These are phyloP conservation scores for Pachyramphus minor DNA, from an alignment of 2,113 vertebrate genomes.

Conservation along the genomic window DNA sequence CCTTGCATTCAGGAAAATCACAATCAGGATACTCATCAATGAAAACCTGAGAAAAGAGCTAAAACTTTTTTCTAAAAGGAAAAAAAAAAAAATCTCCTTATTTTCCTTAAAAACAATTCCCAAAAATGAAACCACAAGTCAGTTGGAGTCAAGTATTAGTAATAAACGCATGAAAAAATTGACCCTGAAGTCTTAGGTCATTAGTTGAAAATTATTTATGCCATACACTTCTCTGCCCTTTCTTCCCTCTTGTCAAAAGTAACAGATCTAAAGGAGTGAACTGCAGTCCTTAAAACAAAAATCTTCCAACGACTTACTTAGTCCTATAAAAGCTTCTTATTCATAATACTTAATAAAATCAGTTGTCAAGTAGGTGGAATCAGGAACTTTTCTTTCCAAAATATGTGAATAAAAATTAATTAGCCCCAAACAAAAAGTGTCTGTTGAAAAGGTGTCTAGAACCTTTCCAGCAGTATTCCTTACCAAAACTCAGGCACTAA, in stretches of 20 bases:
- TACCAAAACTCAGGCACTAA: neutral
- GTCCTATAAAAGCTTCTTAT: neutral
- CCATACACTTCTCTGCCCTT: neutral
- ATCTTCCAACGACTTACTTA: neutral
- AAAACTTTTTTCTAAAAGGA: neutral
- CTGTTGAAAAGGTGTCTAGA: neutral
- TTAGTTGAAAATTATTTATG: constrained; percentile 52
- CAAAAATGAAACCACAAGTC: neutral
- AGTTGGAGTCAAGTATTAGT: neutral
- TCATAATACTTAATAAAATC: neutral
- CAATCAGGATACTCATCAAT: neutral
- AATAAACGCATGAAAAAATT: constrained; percentile 13
- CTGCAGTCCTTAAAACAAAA: neutral
- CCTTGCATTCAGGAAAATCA: neutral
- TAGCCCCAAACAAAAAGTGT: neutral
- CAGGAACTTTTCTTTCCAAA: neutral
- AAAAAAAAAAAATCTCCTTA: accelerated
- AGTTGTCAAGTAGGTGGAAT: neutral
- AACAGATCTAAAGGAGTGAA: neutral
- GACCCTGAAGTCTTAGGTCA: constrained; percentile 29
- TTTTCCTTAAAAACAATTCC: neutral
- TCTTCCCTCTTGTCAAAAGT: constrained; percentile 8
- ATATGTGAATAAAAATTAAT: neutral
- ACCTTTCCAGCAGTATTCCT: neutral
- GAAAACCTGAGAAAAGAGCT: neutral